These are phyloP conservation scores for Tridacna crocea DNA, from an alignment of 2,888 invertebrate genomes.

Conservation along the genomic window DNA sequence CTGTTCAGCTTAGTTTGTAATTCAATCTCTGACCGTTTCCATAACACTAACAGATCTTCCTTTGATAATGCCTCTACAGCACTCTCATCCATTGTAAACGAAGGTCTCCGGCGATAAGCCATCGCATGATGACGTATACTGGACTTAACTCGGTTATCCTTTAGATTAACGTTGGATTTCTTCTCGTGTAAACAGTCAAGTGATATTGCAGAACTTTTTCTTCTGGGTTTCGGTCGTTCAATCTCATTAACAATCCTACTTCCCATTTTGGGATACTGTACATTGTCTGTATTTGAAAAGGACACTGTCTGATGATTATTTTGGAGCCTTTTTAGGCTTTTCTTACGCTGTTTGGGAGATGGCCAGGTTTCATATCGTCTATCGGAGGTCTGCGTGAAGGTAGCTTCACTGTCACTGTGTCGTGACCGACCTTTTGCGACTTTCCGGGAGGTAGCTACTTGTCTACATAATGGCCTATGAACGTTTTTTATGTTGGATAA, in stretches of 20 bases:
- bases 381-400: not conserved
- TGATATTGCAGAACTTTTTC: slow-evolving; percentile 29
- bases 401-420: slow-evolving; percentile 16
- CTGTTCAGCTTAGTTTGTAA: slow-evolving; percentile 88
- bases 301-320: slow-evolving; percentile 29
- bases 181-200: slow-evolving; percentile 20
- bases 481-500: not conserved
- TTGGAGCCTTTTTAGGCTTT: slow-evolving; percentile 36
- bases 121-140: slow-evolving; percentile 74
- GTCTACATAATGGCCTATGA: not conserved
- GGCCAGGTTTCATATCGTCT: slow-evolving; percentile 59
- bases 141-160: slow-evolving; percentile 77
- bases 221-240: not conserved
- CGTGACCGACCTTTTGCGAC: not conserved
- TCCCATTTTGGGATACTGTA: not conserved
- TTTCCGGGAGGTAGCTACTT: not conserved
- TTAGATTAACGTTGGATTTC: slow-evolving; percentile 43
- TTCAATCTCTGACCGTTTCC: slow-evolving; percentile 92
- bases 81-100: slow-evolving; percentile 70
- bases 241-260: slow-evolving; percentile 47
- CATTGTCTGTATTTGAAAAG: slow-evolving; percentile 14
- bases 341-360: slow-evolving; percentile 48
- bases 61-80: slow-evolving; percentile 87
- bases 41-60: slow-evolving; percentile 90
- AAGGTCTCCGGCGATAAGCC: slow-evolving; percentile 62